Base-by-base conservation (phyloP, 2,888 invertebrate species). In the Trichogramma evanescens region DNA sequence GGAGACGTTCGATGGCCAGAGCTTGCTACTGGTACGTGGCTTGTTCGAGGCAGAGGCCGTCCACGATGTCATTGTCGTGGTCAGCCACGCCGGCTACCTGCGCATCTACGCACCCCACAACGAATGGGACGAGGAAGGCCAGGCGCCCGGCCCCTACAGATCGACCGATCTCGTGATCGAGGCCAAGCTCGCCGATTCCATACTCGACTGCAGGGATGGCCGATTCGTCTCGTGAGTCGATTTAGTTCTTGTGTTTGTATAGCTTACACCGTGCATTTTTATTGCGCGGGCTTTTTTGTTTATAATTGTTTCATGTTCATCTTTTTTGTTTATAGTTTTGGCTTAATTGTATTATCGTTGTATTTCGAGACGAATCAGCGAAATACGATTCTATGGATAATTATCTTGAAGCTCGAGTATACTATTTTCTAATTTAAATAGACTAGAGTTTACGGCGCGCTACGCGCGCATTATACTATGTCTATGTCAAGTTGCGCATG, bases 151-250 rank as follows among this genome's bases (percentile, higher is more conserved):
- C 3, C 68, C 79, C 8, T 83, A 82, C 70, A 80, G 80, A 66
- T 81, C 84, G 0, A 83, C 86, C 1, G 86, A 89, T 76, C 81
- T 90, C 57, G 77, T 95, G 61, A 80, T 95, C 65, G 96, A 98
- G 79, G 82, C 83, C 7, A 84, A 89, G 66, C 78, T 95, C 46
- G 80, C 82, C 56, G 81, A 84, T 55, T 88, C 91, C 3, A 86
- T 97, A 60, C 74, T 97, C 59, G 93, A 94, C 72, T 76, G 95
- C 52, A 88, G 87, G 70, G 85, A 85, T 50, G 97, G 96, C 53
- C 86, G 86, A 78, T 90, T 95, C 74, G 86, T 91, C 55, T 88
- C 89, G 92, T 94, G 83, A 85, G 88, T 83, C 13, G 13, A 13
- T 13, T 13, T 13, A 13, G 13, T 13, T 13, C 13, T 13, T 13